Base-by-base conservation (phyloP, 2,113 vertebrate genomes). In the Chitala chitala region DNA sequence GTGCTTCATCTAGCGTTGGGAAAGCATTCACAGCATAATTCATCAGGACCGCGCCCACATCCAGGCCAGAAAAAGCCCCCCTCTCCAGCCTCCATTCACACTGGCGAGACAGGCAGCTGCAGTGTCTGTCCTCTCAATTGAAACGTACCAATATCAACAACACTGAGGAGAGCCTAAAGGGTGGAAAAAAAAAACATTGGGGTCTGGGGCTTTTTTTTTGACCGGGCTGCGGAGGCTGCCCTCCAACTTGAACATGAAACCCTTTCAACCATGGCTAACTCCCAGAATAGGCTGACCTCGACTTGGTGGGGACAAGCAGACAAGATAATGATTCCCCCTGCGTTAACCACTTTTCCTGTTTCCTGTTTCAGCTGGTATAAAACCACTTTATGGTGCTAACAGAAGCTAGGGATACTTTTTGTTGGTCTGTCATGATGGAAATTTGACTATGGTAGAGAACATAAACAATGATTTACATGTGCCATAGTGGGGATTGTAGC, bases 1-100 rank as follows among this genome's bases (percentile, higher is more conserved):
- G 95, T 98, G 92, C 89, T 89, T 84, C 91, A 95, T 95, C 92
- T 94, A 89, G 95, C 91, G 92, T 91, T 88, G 89, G 90, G 87
- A 88, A 92, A 92, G 88, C 90, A 94, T 96, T 96, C 93, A 93
- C 66, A 54, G 82, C 80, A 86, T 63, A 63, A 63, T 63, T 63
- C 86, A 84, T n/a, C n/a, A n/a, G n/a, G n/a, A n/a, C 78, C 66
- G 76, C 82, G 81, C 82, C 83, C 86, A 81, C 80, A 53, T 84
- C 79, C 82, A 38, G 80, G 89, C 55, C n/a, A n/a, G n/a, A n/a
- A n/a, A n/a, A n/a, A n/a, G n/a, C n/a, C n/a, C n/a, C n/a, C n/a
- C n/a, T 33, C 46, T 40, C 58, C 29, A 74, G 83, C 79, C 83
- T 87, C 90, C 87, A 90, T 92, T 93, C 87, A 90, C 85, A 80